Base-by-base conservation (phyloP, 1,140 invertebrate species). In the Laupala kohalensis region DNA sequence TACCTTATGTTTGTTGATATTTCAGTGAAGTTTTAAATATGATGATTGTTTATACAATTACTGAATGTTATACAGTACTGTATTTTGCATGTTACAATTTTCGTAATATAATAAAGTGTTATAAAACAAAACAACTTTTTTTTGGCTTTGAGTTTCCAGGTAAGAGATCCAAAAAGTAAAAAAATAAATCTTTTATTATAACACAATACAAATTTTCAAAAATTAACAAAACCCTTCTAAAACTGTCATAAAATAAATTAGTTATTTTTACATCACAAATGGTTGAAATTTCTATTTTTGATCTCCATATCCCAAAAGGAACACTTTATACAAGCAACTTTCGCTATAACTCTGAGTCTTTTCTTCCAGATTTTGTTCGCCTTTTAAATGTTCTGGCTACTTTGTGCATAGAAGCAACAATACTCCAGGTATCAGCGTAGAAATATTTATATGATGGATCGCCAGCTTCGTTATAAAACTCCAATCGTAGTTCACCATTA, bases 371-470 rank as follows among this genome's bases (percentile, higher is more conserved):
- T 53, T 19, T 53, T 70, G 26, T 5, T 64, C 30, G 13, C 53
- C 23, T 29, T 70, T 70, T 37, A 63, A 23, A 70, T 2, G 12
- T 62, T 70, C 6, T 19, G 6, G 53, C 29, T 28, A 77, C 76
- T 74, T 76, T 77, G 65, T 76, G 82, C 85, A 86, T 86, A 4
- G 83, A 80, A 62, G 77, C 80, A 6, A 79, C 80, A 23, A 86
- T 84, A 63, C 82, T 79, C 62, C 83, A 81, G 9, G 83, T 78
- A 76, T 79, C 77, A 69, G 80, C 83, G 77, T 87, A 87, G 77
- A 84, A 88, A 75, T 84, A 87, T 75, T 85, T 86, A 77, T 87
- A 86, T 64, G 86, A 80, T 27, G 77, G 80, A 77, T 84, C 85
- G 1, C 86, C 86, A 19, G 82, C 78, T 74, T 85, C 82, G 75